Evolutionary conservation across 2,113 vertebrate species (phyloP), one percentile per base, ranked within the genome.

Genomic region (Lagopus muta): DNA sequence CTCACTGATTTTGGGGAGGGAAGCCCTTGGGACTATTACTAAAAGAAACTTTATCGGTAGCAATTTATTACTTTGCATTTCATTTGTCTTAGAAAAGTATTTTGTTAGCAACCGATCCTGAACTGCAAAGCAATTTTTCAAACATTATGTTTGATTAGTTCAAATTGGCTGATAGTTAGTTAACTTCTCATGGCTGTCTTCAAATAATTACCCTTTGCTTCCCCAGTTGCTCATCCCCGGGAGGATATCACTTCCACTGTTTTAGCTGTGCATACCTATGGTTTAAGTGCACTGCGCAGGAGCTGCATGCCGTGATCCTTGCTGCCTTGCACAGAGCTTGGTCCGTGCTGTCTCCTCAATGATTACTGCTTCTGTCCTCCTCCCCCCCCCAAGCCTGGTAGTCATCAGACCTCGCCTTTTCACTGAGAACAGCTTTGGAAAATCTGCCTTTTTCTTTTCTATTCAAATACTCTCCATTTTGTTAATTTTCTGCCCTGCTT

Each of bases 31-130:
- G 94, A 84, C 48, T 86, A 6, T 69, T 58, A 14, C 65, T 70
- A 6, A 34, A 64, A 81, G 75, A 78, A 94, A 94, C 73, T 95
- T 73, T 52, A 69, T 60, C 45, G 47, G 19, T 67, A 92, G 43
- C 62, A 90, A 94, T 78, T 61, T 20, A 8, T 90, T 84, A 79
- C 62, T 88, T 82, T 76, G 78, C 66, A 82, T 92, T 93, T 93
- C 58, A 73, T 96, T 93, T 92, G 3, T 48, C 54, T 45, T 22
- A 38, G 55, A 34, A 92, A 95, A 91, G 82, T 6, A 69, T 61
- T 88, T 83, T 45, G 32, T 73, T 83, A 81, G 73, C 40, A 84
- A 30, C 70, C 43, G 85, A 81, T 73, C 38, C 57, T 93, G 85
- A 38, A 14, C 43, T n/a, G 86, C 79, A 81, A 86, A 30, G 74